A percentile compares a stretch with the other conserved stretches of the same genome.
Conservation (phyloP, 1,140 invertebrate genomes). For the Leptinotarsa texana region DNA sequence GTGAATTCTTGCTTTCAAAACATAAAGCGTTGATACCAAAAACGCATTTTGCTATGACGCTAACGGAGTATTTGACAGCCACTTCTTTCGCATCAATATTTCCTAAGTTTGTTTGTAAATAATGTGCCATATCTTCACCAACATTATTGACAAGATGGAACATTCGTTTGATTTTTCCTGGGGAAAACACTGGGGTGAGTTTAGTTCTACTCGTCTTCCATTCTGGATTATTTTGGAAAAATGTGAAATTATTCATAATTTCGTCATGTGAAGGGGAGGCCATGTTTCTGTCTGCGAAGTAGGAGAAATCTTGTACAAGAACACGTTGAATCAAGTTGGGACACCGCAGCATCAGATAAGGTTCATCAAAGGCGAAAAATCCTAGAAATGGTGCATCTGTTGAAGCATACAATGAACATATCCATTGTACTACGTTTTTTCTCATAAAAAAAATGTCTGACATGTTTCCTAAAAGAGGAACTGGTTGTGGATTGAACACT, state of each 20-base stretch:
- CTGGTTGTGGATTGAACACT: constrained; percentile 50
- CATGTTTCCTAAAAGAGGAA: constrained; percentile 53
- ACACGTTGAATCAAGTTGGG: constrained; percentile 61
- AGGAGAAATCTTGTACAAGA: constrained; percentile 61
- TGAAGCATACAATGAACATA: constrained; percentile 46
- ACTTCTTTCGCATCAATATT: constrained; percentile 47
- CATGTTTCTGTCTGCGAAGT: constrained; percentile 57
- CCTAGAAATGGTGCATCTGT: constrained; percentile 46
- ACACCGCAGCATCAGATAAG: constrained; percentile 55
- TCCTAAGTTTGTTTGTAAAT: constrained; percentile 34
- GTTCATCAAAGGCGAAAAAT: constrained; percentile 49
- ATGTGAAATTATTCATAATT: constrained; percentile 38
- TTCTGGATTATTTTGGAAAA: constrained; percentile 49
- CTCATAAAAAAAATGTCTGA: constrained; percentile 35
- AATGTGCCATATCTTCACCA: constrained; percentile 34
- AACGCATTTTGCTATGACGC: constrained; percentile 57
- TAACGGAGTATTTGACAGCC: constrained; percentile 56
- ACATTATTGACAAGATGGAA: constrained; percentile 45
- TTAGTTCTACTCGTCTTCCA: constrained; percentile 60
- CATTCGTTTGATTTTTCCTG: constrained; percentile 58
- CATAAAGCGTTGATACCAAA: constrained; percentile 58
- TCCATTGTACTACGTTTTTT: constrained; percentile 36
- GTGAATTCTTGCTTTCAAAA: constrained; percentile 54
- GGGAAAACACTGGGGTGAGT: constrained; percentile 60
- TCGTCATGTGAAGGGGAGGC: constrained; percentile 23